phyloP scores from a whole-genome alignment of 2,888 invertebrate genomes.

The Chouioia cunea region DNA sequence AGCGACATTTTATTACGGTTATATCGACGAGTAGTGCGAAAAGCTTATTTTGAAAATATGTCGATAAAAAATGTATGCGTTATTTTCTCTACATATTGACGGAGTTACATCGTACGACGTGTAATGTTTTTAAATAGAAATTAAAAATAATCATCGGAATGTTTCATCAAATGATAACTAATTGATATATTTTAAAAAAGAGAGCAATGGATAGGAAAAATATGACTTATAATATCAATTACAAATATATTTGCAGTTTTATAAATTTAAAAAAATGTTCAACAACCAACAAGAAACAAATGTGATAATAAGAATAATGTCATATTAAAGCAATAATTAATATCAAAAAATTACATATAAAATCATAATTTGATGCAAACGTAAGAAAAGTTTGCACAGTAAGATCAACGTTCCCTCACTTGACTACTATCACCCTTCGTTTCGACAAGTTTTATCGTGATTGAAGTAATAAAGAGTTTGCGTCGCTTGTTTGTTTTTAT shows the following conservation, averaged over 20 bases:
- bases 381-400: constrained; percentile 31
- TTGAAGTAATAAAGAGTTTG: constrained; percentile 16
- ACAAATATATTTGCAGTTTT: constrained; percentile 30
- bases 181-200: constrained; percentile 22
- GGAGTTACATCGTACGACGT: constrained; percentile 22
- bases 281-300: constrained; percentile 57
- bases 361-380: constrained; percentile 21
- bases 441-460: constrained; percentile 11
- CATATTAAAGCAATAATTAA: constrained; percentile 32
- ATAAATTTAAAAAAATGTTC: constrained; percentile 46
- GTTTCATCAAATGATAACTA: constrained; percentile 29
- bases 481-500: constrained; percentile 1
- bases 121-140: background rate
- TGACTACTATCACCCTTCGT: constrained; percentile 10
- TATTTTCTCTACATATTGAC: constrained; percentile 31
- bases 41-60: constrained; percentile 28
- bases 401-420: constrained; percentile 8
- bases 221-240: constrained; percentile 29
- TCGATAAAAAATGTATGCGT: constrained; percentile 28
- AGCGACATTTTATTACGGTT: background rate
- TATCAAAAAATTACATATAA: constrained; percentile 36
- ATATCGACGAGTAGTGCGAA: constrained; percentile 1
- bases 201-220: constrained; percentile 20
- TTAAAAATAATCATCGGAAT: constrained; percentile 40
- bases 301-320: constrained; percentile 48